Evolutionary conservation across 2,113 vertebrate species (phyloP), one percentile per base, ranked within the genome.

Genomic region (Ictalurus punctatus): DNA sequence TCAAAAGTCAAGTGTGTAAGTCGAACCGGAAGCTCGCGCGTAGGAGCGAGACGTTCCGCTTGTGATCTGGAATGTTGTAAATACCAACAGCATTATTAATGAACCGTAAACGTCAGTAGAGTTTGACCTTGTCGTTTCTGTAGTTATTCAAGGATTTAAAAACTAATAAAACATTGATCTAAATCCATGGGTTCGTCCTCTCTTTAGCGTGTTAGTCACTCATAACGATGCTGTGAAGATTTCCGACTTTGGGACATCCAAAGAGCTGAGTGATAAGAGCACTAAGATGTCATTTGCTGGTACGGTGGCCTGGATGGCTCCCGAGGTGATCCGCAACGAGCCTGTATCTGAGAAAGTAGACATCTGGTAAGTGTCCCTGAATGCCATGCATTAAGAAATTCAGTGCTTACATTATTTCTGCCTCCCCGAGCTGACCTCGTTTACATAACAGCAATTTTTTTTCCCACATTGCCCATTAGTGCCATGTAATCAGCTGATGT

Each of bases 221-320:
- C 97, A 98, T 91, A 97, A 96, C 71, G 98, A 99, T 94, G 95
- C 95, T 90, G 97, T 99, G 89, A 99, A 99, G 94, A 99, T 99
- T 93, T 99, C 98, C 1, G 98, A 99, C 94, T 99, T 99, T 92
- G 98, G 98, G 76, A 99, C 98, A 0, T 99, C 98, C 91, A 99
- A 99, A 95, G 98, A 99, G 92, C 98, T 99, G 89, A 99, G 98
- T 2, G 98, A 99, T 90, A 99, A 99, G 95, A 99, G 98, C 91
- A 99, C 97, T 71, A 99, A 99, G 93, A 99, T 99, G 98, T 99
- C 98, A 27, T 99, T 99, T 89, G 98, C 98, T 1, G 98, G 98
- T 19, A 99, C 98, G 0, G 98, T 99, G 82, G 98, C 98, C 0
- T 99, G 98, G 98, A 99, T 99, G 98, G 98, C 98, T 0, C 98